Evolutionary conservation across 2,797 vertebrate genomes (phyloP).

Genomic region (Peromyscus eremicus): DNA sequence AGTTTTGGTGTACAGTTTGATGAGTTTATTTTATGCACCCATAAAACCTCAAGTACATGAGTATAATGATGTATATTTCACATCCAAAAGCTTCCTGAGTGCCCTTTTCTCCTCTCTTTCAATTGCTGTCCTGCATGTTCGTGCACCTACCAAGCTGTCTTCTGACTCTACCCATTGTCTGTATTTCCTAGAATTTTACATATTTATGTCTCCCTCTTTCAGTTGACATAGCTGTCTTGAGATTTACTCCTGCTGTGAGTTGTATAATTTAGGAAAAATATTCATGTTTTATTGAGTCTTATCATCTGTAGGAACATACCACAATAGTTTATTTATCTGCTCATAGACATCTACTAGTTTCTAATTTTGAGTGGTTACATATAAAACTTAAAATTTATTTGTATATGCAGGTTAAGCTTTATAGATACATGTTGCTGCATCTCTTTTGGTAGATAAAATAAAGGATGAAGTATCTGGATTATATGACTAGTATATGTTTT

Average conservation of each 20-base stretch:
- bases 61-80: neutral
- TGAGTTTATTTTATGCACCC: neutral
- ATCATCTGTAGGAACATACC: slow-evolving; percentile 3
- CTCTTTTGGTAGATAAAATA: slow-evolving; percentile 19
- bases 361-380: slow-evolving; percentile 44
- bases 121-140: neutral
- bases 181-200: slow-evolving; percentile 13
- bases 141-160: neutral
- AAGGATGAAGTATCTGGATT: neutral
- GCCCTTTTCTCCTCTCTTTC: neutral
- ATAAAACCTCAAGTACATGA: slow-evolving; percentile 7
- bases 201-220: slow-evolving; percentile 21
- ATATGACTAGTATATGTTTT: slow-evolving; percentile 12
- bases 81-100: neutral
- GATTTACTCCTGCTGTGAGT: neutral
- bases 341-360: slow-evolving; percentile 26
- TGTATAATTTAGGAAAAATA: slow-evolving; percentile 8
- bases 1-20: neutral
- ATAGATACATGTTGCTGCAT: neutral
- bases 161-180: neutral
- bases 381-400: slow-evolving; percentile 15
- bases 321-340: neutral
- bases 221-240: slow-evolving; percentile 35
- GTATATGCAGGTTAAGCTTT: slow-evolving; percentile 4
- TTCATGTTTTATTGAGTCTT: slow-evolving; percentile 4